Evolutionary conservation across 2,113 vertebrate species (phyloP).

Genomic region (Hippocampus guttulatus): DNA sequence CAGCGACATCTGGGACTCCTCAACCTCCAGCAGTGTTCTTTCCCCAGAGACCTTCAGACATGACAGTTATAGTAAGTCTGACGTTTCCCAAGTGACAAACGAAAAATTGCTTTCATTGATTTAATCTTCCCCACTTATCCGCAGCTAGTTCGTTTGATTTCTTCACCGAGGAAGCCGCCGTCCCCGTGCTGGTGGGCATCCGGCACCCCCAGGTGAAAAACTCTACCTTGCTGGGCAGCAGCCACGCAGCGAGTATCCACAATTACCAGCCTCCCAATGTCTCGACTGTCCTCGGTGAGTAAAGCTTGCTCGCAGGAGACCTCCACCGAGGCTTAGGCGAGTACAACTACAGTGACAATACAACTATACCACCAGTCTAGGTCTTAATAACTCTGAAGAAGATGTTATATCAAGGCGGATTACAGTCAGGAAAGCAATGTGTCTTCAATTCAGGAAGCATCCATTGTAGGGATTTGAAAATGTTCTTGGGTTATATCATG

Average conservation of each 20-base stretch:
- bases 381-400: too few relatives aligned
- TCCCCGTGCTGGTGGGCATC: conserved; percentile 2
- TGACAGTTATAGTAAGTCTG: conserved; percentile 62
- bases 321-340: too few relatives aligned
- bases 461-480: background rate
- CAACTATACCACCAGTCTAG: too few relatives aligned
- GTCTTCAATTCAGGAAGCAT: too few relatives aligned
- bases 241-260: conserved; percentile 73
- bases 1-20: background rate
- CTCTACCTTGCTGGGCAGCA: conserved; percentile 84
- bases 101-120: background rate
- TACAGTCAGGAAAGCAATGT: too few relatives aligned
- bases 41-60: conserved; percentile 81
- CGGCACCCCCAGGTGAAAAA: conserved; percentile 66
- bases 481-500: too few relatives aligned
- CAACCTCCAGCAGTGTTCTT: conserved; percentile 45
- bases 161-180: conserved; percentile 11
- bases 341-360: too few relatives aligned
- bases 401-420: too few relatives aligned
- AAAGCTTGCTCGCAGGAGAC: background rate
- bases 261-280: conserved; percentile 72
- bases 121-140: background rate
- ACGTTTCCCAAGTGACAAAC: background rate
- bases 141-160: conserved; percentile 21
- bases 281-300: conserved; percentile 79